Evolutionary conservation across 2,797 vertebrate species (phyloP), one percentile per base, ranked within the genome.

Genomic region (Diceros bicornis): DNA sequence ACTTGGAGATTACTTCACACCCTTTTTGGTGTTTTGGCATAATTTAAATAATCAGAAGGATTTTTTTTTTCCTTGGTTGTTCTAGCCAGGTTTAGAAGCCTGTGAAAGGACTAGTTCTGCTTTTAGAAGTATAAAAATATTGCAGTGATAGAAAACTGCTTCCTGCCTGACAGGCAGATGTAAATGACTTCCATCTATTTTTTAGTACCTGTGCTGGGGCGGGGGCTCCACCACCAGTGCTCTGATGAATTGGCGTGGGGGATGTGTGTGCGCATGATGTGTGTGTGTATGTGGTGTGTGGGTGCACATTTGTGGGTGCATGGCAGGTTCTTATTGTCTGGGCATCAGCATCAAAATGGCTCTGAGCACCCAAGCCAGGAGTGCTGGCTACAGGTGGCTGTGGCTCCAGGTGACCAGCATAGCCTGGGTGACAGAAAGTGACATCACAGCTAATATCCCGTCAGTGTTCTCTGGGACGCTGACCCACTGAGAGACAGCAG

Each of bases 91-190:
- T 95, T 66, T 96, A 82, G 77, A 75, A 97, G 89, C 13, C 83
- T 91, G 29, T 96, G 97, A 97, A 94, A 97, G 98, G 93, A 62
- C 81, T 92, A 27, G 94, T 96, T 97, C 93, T 96, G 82, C 95
- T 98, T 98, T 84, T 29, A 57, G 92, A 96, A 93, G 89, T 95
- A n/a, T 88, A 95, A 97, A 98, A 96, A 95, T 94, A 57, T 66
- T 72, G 66, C 85, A 92, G 74, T 94, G 94, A 97, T 83, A 96
- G 83, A 66, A 95, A 97, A 97, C 87, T 20, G 50, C 96, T 92
- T 95, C 96, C 55, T 37, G 75, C 92, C 69, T 95, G 90, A 94
- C 66, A 93, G 92, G 86, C 95, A 88, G 95, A 87, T n/a, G 1
- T 16, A 96, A 96, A 89, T 92, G 95, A 78, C 95, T 93, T 87